Percentiles rank a stretch among this genome's conserved stretches.
These are phyloP conservation scores for Xanthia togata DNA, from an alignment of 2,888 invertebrate species.

Conservation along the genomic window DNA sequence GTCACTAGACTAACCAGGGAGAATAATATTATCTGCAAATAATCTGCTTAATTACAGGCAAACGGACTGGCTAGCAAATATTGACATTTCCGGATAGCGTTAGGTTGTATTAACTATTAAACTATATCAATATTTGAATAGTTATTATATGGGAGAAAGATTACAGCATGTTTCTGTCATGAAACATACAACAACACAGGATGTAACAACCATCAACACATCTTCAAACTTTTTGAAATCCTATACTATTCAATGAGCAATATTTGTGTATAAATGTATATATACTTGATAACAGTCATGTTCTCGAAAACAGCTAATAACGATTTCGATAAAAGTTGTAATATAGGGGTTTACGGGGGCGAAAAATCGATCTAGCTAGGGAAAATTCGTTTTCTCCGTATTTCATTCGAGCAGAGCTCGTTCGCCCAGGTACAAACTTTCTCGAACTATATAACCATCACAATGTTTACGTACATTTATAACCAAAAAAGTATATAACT, in stretches of 20 bases:
- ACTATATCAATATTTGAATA: constrained; percentile 35
- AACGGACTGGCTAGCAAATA: constrained; percentile 35
- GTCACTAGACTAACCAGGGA: no score
- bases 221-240: not conserved
- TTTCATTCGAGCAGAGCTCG: no score
- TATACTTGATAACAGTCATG: no score
- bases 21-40: constrained; percentile 43
- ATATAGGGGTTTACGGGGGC: no score
- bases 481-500: no score
- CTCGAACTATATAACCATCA: not conserved
- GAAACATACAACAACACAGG: rapidly evolving
- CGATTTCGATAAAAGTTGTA: no score
- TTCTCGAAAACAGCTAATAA: no score
- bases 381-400: no score
- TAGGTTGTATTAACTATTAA: constrained; percentile 21
- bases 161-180: not conserved
- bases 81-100: constrained; percentile 41
- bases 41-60: constrained; percentile 49
- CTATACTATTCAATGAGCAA: no score
- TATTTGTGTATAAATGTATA: no score
- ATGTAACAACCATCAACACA: not conserved
- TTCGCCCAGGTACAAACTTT: not conserved
- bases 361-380: no score
- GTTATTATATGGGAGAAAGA: not conserved
- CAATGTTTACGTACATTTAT: not conserved